Base-by-base conservation (phyloP, 2,888 invertebrate genomes). In the Onthophagus sagittarius region DNA sequence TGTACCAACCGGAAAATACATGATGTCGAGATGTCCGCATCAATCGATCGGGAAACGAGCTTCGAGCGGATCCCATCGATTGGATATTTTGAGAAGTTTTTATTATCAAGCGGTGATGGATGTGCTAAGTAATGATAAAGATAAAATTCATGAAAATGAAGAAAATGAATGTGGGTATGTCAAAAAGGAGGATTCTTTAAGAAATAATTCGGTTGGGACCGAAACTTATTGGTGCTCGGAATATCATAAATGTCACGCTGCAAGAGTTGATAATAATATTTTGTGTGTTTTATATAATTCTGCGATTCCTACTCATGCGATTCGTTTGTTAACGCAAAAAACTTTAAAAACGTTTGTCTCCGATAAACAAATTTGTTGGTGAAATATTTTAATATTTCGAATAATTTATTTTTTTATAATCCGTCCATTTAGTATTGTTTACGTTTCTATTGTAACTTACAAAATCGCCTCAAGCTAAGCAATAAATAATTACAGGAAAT, bases 151-250 rank as follows among this genome's bases (percentile, higher is more conserved):
- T 15, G 79, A 78, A 71, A 72, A 77, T 39, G 13, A 23, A 23
- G 23, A 64, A 71, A 63, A 15, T 32, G 32, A 23, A 71, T 23
- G 32, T 23, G 70, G 71, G 15, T 69, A 67, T 70, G 63, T 39
- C 2, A 67, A 15, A 39, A 67, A 67, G 31, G 67, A 67, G 23
- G 31, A 67, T 31, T 15, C n/a, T 23, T 15, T 13, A 71, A 63
- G 72, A 73, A 71, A 65, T 69, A 72, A 9, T 65, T 33, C 72
- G 69, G 78, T 82, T 11, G 86, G 85, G 5, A 85, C 85, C 76
- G 94, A 94, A 85, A 91, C 92, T 0, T 95, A 94, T 82, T 93
- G 94, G 92, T 92, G 92, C 82, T 93, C 94, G 0, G 95, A 96
- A 81, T 94, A 94, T 82, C 93, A 95, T 83, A 95, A 95, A 84